Evolutionary conservation across 2,888 invertebrate genomes (phyloP).

Genomic region (Halictus quadricinctus): DNA sequence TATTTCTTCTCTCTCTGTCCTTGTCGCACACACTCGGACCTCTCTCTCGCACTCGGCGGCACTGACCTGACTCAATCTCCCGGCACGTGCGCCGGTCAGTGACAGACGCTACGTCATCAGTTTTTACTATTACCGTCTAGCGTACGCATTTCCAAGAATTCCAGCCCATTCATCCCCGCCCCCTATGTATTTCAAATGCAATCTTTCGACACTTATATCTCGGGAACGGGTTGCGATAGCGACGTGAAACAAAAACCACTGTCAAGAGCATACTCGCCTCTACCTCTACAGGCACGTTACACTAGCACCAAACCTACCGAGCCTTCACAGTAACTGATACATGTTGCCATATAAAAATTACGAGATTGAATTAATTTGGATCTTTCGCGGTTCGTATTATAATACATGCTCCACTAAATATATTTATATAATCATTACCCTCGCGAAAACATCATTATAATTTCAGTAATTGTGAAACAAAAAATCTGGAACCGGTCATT

Average conservation of each 20-base stretch:
- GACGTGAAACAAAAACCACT: background rate
- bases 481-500: too few species aligned
- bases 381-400: too few species aligned
- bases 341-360: too few species aligned
- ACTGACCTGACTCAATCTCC: constrained; percentile 19
- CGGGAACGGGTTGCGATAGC: constrained; percentile 19
- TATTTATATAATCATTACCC: too few species aligned
- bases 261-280: background rate
- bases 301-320: too few species aligned
- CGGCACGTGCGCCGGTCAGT: constrained; percentile 26
- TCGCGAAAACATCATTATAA: too few species aligned
- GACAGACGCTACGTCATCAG: constrained; percentile 25
- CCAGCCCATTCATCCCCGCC: constrained; percentile 6
- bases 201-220: constrained; percentile 16
- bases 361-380: too few species aligned
- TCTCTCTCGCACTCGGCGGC: constrained; percentile 3
- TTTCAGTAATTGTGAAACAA: too few species aligned
- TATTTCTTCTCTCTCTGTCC: constrained; percentile 11
- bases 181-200: constrained; percentile 9
- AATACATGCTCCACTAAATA: too few species aligned
- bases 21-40: constrained; percentile 4
- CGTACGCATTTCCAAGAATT: constrained; percentile 23
- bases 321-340: too few species aligned
- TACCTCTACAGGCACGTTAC: fast-evolving
- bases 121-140: constrained; percentile 30